Base-by-base conservation (phyloP, 2,113 vertebrate genomes). In the Sinocyclocheilus anophthalmus region DNA sequence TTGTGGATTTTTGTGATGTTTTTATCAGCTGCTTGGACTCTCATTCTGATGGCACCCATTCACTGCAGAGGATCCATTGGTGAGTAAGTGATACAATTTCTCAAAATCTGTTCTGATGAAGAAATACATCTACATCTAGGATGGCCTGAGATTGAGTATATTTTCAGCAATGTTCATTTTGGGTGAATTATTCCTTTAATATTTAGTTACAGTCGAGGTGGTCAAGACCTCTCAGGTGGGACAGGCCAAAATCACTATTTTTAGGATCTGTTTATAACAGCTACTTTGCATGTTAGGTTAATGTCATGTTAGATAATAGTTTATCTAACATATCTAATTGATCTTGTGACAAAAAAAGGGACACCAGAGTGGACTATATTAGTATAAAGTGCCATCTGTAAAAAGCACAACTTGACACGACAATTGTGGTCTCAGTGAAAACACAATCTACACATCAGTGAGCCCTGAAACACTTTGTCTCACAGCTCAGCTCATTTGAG, bases 401-500 rank as follows among this genome's bases (percentile, higher is more conserved):
- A 81, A 84, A 45, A 69, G 33, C 33, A 20, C 16, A 72, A 69
- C 11, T 13, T 75, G 76, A 75, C 24, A 7, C 75, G 76, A 76
- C 77, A 30, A 63, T 45, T 26, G 24, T 2, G 3, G 8, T 50
- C 45, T 14, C 30, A 24, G 12, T 16, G 3, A 16, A 22, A n/a
- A 22, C 22, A n/a, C 14, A 77, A 2, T 42, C 33, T 79, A 39
- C 3, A 42, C 12, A 42, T 63, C 76, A 79, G 13, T 63, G 57
- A 11, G 20, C 11, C 57, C 33, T 63, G 57, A 63, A 42, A 24
- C 22, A 59, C 14, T 69, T 78, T 79, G 50, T 26, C 67, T 59
- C 24, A 42, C 16, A 72, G 65, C 48, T 83, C 20, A 63, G n/a
- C 39, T 75, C 86, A 53, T 83, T 75, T 80, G 63, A 84, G 63